phyloP scores from a whole-genome alignment of 2,797 vertebrate genomes.

The Bradypodion pumilum region DNA sequence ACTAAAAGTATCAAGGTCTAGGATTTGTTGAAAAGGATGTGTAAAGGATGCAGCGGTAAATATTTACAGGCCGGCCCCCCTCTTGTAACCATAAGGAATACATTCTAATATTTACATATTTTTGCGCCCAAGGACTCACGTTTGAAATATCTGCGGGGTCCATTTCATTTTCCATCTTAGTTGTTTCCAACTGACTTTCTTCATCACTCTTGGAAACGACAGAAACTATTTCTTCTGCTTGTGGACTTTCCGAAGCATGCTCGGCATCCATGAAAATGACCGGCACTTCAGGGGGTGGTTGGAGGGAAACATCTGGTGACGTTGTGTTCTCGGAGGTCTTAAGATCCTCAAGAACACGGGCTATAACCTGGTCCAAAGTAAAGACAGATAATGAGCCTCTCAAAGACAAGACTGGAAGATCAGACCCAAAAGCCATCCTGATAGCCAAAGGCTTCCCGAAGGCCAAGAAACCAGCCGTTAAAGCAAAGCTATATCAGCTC shows the following conservation, averaged over 20 bases:
- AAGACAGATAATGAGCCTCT: neutral
- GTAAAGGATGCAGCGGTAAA: neutral
- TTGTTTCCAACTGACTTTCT: conserved; percentile 75
- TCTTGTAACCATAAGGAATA: too few species aligned
- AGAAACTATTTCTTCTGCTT: conserved; percentile 67
- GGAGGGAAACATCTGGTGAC: conserved; percentile 66
- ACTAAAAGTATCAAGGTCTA: too few species aligned
- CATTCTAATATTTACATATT: too few species aligned
- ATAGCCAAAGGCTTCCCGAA: neutral
- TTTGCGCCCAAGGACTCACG: conserved; percentile 86
- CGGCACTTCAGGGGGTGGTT: conserved; percentile 63
- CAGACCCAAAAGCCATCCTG: neutral
- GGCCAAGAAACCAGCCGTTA: neutral
- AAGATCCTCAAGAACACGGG: conserved; percentile 74
- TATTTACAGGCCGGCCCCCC: too few species aligned
- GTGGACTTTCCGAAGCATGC: conserved; percentile 52
- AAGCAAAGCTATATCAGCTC: too few species aligned
- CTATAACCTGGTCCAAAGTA: conserved; percentile 80
- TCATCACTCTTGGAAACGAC: conserved; percentile 67
- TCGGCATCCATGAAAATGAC: conserved; percentile 61
- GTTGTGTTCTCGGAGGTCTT: conserved; percentile 71
- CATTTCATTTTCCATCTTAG: conserved; percentile 87
- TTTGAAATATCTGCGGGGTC: conserved; percentile 97
- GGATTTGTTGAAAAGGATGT: neutral
- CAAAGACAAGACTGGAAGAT: neutral